These are phyloP conservation scores for Sternotherus odoratus DNA, from an alignment of 2,797 vertebrate species.

Conservation along the genomic window DNA sequence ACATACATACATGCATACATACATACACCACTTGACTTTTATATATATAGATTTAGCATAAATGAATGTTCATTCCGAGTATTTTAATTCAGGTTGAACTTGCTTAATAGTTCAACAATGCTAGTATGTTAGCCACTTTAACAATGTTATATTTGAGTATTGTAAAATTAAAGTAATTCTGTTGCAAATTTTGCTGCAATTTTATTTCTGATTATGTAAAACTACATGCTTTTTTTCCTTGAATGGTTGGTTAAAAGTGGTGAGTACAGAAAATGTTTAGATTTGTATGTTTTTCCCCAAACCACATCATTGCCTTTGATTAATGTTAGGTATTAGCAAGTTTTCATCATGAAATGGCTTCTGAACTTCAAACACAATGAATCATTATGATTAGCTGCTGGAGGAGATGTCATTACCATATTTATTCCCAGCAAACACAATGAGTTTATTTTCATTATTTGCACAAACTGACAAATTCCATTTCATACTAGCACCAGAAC, in stretches of 20 bases:
- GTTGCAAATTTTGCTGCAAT: neutral
- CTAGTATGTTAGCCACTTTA: fast-evolving
- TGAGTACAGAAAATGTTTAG: neutral
- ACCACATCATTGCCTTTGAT: neutral
- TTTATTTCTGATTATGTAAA: neutral
- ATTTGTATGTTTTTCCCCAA: neutral
- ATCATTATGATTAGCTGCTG: neutral
- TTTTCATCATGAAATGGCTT: neutral
- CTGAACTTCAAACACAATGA: neutral
- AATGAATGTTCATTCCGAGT: neutral
- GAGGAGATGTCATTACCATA: neutral
- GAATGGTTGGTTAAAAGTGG: neutral
- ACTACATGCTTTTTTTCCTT: neutral
- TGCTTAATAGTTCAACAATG: neutral
- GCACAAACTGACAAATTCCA: neutral
- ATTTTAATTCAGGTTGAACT: neutral
- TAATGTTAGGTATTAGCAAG: neutral
- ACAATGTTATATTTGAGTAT: neutral
- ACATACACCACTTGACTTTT: no score
- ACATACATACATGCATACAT: no score
- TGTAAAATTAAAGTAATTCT: neutral
- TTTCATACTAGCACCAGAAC: neutral
- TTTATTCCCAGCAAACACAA: neutral
- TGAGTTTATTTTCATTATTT: neutral
- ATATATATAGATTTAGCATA: no score